These are phyloP conservation scores for Pristionchus mayeri DNA, from an alignment of 2,888 invertebrate species.

Conservation along the genomic window DNA sequence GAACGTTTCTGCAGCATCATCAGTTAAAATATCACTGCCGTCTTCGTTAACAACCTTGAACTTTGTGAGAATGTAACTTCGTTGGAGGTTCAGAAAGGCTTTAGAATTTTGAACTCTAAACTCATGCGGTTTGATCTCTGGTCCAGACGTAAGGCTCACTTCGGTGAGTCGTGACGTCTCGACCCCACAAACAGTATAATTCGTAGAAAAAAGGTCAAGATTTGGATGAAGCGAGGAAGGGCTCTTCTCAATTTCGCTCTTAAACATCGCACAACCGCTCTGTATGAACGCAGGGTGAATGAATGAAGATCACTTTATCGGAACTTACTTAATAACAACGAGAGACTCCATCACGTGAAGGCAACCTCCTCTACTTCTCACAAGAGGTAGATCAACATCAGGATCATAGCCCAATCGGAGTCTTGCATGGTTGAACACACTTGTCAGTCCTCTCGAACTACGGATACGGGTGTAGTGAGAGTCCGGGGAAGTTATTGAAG, in stretches of 20 bases:
- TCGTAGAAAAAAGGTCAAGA: constrained; percentile 19
- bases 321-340: neutral
- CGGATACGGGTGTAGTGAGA: constrained; percentile 3
- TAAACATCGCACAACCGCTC: constrained; percentile 37
- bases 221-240: neutral
- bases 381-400: neutral
- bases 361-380: neutral
- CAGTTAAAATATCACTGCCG: constrained; percentile 31
- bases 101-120: constrained; percentile 29
- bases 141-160: constrained; percentile 15
- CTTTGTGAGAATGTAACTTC: constrained; percentile 7
- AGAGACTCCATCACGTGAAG: neutral
- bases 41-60: neutral
- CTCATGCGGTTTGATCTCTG: constrained; percentile 10
- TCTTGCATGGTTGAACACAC: neutral
- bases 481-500: neutral
- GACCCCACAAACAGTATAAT: constrained; percentile 14
- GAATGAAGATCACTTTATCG: neutral
- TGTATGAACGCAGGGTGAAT: constrained; percentile 35
- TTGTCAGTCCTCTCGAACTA: neutral
- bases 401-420: neutral
- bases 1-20: neutral
- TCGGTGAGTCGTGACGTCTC: constrained; percentile 28
- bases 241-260: constrained; percentile 26
- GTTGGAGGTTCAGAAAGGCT: constrained; percentile 13